Conservation (phyloP, 2,888 invertebrate species). For the Drosophila borborema region DNA sequence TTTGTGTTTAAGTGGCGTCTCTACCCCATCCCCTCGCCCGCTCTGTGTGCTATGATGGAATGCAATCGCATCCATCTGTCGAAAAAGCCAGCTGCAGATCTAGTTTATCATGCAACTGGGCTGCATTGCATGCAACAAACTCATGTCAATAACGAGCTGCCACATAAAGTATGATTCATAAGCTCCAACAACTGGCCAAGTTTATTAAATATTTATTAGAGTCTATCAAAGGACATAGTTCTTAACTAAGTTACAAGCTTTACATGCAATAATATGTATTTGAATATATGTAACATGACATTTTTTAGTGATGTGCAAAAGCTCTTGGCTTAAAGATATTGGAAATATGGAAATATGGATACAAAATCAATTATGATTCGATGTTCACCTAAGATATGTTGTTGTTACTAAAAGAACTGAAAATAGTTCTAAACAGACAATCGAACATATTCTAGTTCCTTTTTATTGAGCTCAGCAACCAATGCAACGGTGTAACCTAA, state of each 20-base stretch:
- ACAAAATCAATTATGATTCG: too few relatives aligned
- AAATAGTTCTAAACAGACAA: too few relatives aligned
- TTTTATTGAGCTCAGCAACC: too few relatives aligned
- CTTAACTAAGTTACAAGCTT: not conserved
- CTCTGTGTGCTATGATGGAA: slow-evolving; percentile 50
- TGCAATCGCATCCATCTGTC: slow-evolving; percentile 44
- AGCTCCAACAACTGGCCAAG: not conserved
- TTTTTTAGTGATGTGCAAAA: too few relatives aligned
- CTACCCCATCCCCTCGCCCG: not conserved
- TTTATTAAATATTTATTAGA: slow-evolving; percentile 11
- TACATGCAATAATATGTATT: too few relatives aligned
- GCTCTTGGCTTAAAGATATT: too few relatives aligned
- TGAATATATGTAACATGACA: too few relatives aligned
- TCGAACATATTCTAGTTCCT: too few relatives aligned
- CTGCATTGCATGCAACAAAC: slow-evolving; percentile 2
- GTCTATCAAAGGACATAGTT: not conserved
- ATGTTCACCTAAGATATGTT: too few relatives aligned
- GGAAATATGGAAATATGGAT: too few relatives aligned
- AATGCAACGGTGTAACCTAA: too few relatives aligned
- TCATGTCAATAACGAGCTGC: slow-evolving; percentile 7
- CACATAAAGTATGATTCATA: slow-evolving; percentile 1
- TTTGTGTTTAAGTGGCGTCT: slow-evolving; percentile 39
- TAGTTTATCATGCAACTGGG: slow-evolving; percentile 28
- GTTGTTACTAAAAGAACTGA: too few relatives aligned
- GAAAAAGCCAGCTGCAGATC: slow-evolving; percentile 18